phyloP scores from a whole-genome alignment of 2,113 vertebrate genomes.

The Corythoichthys intestinalis region DNA sequence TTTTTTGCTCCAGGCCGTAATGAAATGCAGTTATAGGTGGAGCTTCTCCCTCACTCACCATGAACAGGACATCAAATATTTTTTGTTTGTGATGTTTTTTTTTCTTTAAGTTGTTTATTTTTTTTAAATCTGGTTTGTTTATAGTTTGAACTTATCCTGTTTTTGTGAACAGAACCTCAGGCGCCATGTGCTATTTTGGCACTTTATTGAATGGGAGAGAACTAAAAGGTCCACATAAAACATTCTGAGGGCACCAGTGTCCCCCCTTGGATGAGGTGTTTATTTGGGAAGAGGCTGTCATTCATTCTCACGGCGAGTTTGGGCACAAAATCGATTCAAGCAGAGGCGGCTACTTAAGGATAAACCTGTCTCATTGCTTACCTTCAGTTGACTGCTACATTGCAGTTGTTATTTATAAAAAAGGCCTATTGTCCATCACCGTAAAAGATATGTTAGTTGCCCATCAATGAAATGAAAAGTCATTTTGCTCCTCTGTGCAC shows the following conservation, averaged over 20 bases:
- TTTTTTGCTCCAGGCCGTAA: too few relatives aligned
- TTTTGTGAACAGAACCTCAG: background rate
- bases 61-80: background rate
- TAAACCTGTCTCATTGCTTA: background rate
- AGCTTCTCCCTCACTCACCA: too few relatives aligned
- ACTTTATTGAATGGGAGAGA: background rate
- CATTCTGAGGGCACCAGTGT: background rate
- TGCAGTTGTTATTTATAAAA: background rate
- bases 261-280: background rate
- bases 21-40: too few relatives aligned
- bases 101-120: too few relatives aligned
- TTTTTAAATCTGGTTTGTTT: background rate
- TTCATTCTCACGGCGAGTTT: background rate
- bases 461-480: background rate
- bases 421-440: background rate
- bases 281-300: background rate
- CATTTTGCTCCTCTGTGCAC: background rate
- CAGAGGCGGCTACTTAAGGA: background rate
- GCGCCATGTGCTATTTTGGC: background rate
- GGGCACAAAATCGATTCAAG: background rate
- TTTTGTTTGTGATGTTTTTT: too few relatives aligned
- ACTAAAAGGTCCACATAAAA: background rate
- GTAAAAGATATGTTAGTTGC: too few relatives aligned
- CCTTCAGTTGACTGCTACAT: background rate
- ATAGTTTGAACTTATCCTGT: background rate